Evolutionary conservation across 2,113 vertebrate species (phyloP), one percentile per base, ranked within the genome.

Genomic region (Myxocyprinus asiaticus): DNA sequence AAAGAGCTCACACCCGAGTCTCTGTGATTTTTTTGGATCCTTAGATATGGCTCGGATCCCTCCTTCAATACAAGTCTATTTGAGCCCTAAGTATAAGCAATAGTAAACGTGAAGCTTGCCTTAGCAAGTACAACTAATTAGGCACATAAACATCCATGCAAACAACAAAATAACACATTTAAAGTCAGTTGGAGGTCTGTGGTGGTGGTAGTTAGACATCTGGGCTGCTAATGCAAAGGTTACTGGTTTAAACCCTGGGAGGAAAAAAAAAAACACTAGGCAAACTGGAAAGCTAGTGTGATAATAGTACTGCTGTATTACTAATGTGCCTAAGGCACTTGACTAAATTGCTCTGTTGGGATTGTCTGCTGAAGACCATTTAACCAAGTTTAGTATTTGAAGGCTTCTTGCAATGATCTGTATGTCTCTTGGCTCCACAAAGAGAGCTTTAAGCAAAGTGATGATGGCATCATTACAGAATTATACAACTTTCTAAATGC

Each of bases 161-260:
- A n/a, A 70, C 70, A 15, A 48, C 8, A 72, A 67, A 62, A 80
- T 17, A 44, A 51, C 9, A 17, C 6, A 83, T 56, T 53, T 7
- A 42, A 5, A 33, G 22, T 33, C 22, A 33, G 22, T 33, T 33
- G 22, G 22, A 33, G 22, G 45, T 45, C 43, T 68, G 47, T 75
- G 48, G 72, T 61, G 68, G 12, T 44, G 22, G 4, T 64, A n/a
- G 11, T 44, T 9, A 59, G 67, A 73, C 14, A 4, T 33, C 44
- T 62, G n/a, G 12, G 22, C 61, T 64, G 22, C 12, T 76, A 47
- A 76, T 76, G 73, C 47, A 76, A 76, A 53, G 2, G 48, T 53
- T 55, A 9, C 12, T n/a, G 47, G 47, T 73, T 47, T 15, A 62
- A 63, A 76, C 43, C 59, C 47, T 42, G 9, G 11, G 47, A 42